These are phyloP conservation scores for Trachelus tabidus DNA, from an alignment of 2,888 invertebrate species.

Conservation along the genomic window DNA sequence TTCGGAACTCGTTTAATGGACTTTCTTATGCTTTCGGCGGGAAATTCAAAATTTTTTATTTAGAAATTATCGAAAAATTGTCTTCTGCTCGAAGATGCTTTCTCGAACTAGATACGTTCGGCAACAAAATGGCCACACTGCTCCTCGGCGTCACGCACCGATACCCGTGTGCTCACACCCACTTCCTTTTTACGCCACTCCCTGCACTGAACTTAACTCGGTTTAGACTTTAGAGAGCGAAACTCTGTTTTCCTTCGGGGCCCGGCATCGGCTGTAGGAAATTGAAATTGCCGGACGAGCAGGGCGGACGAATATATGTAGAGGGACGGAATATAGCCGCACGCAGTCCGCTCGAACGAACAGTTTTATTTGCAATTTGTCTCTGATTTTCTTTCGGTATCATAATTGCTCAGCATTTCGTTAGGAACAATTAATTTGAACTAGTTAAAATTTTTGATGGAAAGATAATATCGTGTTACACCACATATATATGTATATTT, in stretches of 20 bases:
- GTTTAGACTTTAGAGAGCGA: constrained; percentile 23
- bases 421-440: neutral
- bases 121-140: constrained; percentile 55
- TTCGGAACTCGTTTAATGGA: neutral
- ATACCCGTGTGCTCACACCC: constrained; percentile 64
- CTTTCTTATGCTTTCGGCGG: neutral
- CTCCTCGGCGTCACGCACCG: constrained; percentile 58
- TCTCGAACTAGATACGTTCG: neutral
- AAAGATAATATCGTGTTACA: neutral
- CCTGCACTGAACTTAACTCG: constrained; percentile 51
- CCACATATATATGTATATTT: too few species aligned
- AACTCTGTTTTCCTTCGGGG: constrained; percentile 6
- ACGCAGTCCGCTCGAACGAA: neutral
- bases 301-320: constrained; percentile 30
- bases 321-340: constrained; percentile 28
- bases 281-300: constrained; percentile 12
- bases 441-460: neutral
- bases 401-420: neutral
- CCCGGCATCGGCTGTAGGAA: neutral
- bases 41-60: neutral
- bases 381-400: neutral
- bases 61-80: neutral
- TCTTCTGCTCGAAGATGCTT: neutral
- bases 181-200: constrained; percentile 67
- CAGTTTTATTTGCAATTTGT: neutral